A percentile compares a stretch with the other conserved stretches of the same genome.
Evolutionary conservation across 2,888 invertebrate species (phyloP).

Genomic region (Clusia tigrina): DNA sequence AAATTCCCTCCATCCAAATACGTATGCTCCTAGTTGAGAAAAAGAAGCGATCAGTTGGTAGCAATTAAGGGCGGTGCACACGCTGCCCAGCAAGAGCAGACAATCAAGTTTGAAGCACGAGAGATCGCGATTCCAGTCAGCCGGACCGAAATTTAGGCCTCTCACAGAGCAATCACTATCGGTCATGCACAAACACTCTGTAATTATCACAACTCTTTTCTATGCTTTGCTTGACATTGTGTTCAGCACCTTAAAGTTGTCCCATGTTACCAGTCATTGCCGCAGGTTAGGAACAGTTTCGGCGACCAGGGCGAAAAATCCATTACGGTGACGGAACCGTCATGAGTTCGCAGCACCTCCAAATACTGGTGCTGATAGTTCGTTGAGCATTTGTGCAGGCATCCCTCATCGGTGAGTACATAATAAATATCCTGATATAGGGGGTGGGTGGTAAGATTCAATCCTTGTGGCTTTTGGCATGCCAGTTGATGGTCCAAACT

Average conservation of each 20-base stretch:
- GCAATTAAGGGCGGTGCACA: neutral
- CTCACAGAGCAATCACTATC: too few relatives aligned
- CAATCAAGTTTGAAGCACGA: too few relatives aligned
- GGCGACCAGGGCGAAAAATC: constrained; percentile 77
- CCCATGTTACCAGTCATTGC: constrained; percentile 75
- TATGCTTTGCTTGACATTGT: neutral
- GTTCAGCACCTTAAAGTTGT: too few relatives aligned
- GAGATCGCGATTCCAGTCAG: too few relatives aligned
- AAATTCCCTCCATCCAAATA: constrained; percentile 78
- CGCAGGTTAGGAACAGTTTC: constrained; percentile 76
- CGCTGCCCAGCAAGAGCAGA: too few relatives aligned
- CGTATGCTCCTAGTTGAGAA: constrained; percentile 68
- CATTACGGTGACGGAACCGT: constrained; percentile 78
- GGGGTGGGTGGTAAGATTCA: constrained; percentile 73
- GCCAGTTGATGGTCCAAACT: constrained; percentile 63
- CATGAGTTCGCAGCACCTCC: constrained; percentile 76
- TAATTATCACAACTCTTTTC: neutral
- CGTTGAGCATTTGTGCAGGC: constrained; percentile 81
- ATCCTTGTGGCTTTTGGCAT: constrained; percentile 71
- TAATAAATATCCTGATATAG: constrained; percentile 72
- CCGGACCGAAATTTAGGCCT: too few relatives aligned
- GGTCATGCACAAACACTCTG: neutral
- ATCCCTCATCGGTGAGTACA: constrained; percentile 87
- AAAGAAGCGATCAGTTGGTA: neutral
- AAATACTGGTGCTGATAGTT: constrained; percentile 81